Evolutionary conservation across 1,140 invertebrate genomes (phyloP).

Genomic region (Drosophila ambigua): DNA sequence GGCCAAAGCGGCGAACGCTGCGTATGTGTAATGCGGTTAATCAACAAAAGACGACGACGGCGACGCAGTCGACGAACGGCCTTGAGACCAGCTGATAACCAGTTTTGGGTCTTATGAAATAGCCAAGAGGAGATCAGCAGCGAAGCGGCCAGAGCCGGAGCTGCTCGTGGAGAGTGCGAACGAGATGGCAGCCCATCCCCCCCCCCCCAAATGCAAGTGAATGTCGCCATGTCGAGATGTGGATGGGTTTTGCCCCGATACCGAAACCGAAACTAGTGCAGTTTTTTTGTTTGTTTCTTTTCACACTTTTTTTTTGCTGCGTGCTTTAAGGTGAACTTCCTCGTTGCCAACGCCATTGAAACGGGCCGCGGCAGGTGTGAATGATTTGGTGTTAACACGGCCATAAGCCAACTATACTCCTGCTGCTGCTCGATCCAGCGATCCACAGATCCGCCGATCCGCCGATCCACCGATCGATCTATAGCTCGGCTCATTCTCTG

Average conservation of each 20-base stretch:
- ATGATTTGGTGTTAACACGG: conserved; percentile 77
- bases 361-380: conserved; percentile 62
- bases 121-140: conserved; percentile 26
- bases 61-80: conserved; percentile 50
- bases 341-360: conserved; percentile 68
- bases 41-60: conserved; percentile 46
- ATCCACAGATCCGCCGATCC: conserved; percentile 1
- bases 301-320: not conserved
- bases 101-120: conserved; percentile 76
- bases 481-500: not conserved
- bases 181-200: too few species aligned
- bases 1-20: conserved; percentile 55
- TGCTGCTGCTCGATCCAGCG: conserved; percentile 19
- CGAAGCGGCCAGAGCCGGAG: conserved; percentile 10
- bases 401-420: conserved; percentile 60
- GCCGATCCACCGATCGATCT: not conserved
- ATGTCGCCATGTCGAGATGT: conserved; percentile 33
- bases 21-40: conserved; percentile 79
- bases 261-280: conserved; percentile 38
- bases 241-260: conserved; percentile 9
- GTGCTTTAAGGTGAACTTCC: conserved; percentile 58
- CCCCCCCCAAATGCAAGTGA: conserved; percentile 61
- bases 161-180: conserved; percentile 12
- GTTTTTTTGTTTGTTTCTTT: conserved; percentile 28
- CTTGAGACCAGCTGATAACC: conserved; percentile 76